Evolutionary conservation across 1,140 invertebrate species (phyloP).

Genomic region (Monomorium pharaonis): DNA sequence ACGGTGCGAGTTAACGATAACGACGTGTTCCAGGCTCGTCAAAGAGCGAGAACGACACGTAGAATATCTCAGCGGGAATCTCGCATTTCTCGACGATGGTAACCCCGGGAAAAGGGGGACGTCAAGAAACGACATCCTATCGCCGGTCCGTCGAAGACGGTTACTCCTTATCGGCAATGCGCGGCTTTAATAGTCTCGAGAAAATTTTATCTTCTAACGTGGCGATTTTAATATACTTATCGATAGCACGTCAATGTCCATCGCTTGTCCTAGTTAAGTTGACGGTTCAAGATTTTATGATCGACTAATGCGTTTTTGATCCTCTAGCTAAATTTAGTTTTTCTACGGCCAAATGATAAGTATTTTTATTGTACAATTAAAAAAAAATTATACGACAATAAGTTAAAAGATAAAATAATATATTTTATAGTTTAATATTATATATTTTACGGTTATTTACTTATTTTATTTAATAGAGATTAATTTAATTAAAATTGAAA

Average conservation of each 20-base stretch:
- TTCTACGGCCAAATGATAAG: neutral
- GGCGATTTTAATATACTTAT: conserved; percentile 40
- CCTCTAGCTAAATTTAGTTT: neutral
- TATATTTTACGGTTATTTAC: neutral
- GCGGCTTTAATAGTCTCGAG: conserved; percentile 36
- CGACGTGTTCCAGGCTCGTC: conserved; percentile 55
- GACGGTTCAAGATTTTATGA: conserved; percentile 2
- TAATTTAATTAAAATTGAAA: neutral
- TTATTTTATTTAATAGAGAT: conserved; percentile 3
- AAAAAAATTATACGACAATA: neutral
- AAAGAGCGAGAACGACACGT: conserved; percentile 26
- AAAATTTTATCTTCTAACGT: conserved; percentile 45
- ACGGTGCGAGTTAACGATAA: conserved; percentile 67
- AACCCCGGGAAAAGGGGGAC: neutral
- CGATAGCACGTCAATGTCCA: neutral
- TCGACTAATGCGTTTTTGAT: conserved; percentile 33
- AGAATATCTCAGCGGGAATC: conserved; percentile 2
- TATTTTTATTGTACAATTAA: neutral
- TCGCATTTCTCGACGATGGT: neutral
- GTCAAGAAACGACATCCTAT: conserved; percentile 36
- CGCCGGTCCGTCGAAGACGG: conserved; percentile 14
- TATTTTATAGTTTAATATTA: too few relatives aligned
- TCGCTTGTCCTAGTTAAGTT: neutral
- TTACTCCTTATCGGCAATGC: conserved; percentile 48
- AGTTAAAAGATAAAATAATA: too few relatives aligned